These are phyloP conservation scores for Caradrina kadenii DNA, from an alignment of 2,888 invertebrate species.

Conservation along the genomic window DNA sequence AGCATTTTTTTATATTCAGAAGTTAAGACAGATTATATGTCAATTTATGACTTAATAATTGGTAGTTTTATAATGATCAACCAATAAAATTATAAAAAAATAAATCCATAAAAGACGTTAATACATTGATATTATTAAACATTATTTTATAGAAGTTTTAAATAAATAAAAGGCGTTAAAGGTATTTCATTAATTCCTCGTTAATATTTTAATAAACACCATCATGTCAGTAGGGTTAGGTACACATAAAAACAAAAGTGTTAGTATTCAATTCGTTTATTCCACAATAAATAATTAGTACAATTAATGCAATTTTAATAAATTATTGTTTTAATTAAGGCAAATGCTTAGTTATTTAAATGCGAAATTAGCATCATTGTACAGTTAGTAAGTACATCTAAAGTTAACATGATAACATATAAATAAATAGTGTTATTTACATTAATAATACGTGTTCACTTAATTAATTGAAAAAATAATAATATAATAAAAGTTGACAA, in stretches of 20 bases:
- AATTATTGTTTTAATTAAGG: conserved; percentile 76
- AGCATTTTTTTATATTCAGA: too few relatives aligned
- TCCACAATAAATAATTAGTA: conserved; percentile 84
- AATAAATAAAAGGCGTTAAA: too few relatives aligned
- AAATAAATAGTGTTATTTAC: conserved; percentile 87
- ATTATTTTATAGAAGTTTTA: too few relatives aligned
- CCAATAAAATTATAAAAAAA: too few relatives aligned
- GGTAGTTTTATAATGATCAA: too few relatives aligned
- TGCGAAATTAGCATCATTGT: conserved; percentile 84
- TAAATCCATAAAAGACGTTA: too few relatives aligned
- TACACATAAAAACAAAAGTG: conserved; percentile 51
- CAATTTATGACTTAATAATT: too few relatives aligned
- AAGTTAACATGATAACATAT: conserved; percentile 71
- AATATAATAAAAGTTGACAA: conserved; percentile 61
- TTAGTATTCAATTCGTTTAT: conserved; percentile 83
- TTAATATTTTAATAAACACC: neutral
- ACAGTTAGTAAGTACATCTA: conserved; percentile 80
- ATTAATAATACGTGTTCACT: conserved; percentile 66
- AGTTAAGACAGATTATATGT: too few relatives aligned
- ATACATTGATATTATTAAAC: too few relatives aligned
- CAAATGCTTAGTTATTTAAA: conserved; percentile 82
- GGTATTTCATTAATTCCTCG: too few relatives aligned
- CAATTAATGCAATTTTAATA: conserved; percentile 77
- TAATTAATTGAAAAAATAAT: conserved; percentile 62
- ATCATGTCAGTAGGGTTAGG: conserved; percentile 15